Evolutionary conservation across 2,888 invertebrate genomes (phyloP), one percentile per base, ranked within the genome.

Genomic region (Cepaea hortensis): DNA sequence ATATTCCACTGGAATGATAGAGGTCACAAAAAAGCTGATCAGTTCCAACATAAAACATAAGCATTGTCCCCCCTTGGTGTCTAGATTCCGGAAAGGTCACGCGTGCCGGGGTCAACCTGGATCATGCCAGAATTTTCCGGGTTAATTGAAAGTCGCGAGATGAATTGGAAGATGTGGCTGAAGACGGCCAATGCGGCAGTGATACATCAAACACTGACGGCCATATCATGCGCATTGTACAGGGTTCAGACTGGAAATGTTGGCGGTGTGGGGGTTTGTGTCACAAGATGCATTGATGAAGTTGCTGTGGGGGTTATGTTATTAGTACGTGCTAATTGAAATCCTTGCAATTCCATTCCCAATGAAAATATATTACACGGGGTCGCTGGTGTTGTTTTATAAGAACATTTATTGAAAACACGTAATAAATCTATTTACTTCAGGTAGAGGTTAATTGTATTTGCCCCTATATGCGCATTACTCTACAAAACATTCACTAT

Each of bases 131-230:
- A 77, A 50, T 77, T 77, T n/a, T 9, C 15, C 5, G 77, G 77
- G 77, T 77, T 77, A 77, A 77, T 77, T 77, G 77, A 77, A 77
- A 55, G 77, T 23, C 77, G 55, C 11, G 23, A 77, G 77, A 77
- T 77, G 11, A 55, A 77, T 77, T n/a, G 9, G 77, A 61, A 48
- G n/a, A 77, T 77, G n/a, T 4, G 55, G 55, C 13, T 77, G n/a
- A 55, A 77, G 7, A n/a, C n/a, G 77, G 50, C 55, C n/a, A 55
- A 55, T 77, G 55, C 61, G 4, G 9, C 50, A n/a, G 55, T 9
- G 77, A 77, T 77, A 55, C n/a, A 77, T 77, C 55, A 55, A 77
- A 0, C 18, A n/a, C 3, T 23, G 55, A 61, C 55, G 50, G 50
- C 11, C 55, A 77, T 77, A 55, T 55, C 9, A 55, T 3, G 77